Evolutionary conservation across 2,113 vertebrate species (phyloP).

Genomic region (Sinocyclocheilus rhinocerous): DNA sequence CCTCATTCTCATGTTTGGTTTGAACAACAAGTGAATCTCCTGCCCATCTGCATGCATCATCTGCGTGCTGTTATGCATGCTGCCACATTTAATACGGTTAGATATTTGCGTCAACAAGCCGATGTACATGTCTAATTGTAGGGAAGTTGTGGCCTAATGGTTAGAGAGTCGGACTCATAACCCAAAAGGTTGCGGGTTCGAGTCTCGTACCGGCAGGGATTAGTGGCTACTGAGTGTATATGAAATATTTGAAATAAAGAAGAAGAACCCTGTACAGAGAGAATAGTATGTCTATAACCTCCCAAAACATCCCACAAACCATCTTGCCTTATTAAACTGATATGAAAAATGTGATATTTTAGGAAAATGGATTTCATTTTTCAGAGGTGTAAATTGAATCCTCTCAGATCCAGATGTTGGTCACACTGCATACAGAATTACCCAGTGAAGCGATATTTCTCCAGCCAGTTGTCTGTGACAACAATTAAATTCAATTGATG

Average conservation of each 20-base stretch:
- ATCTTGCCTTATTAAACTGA: neutral
- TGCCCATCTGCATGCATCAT: neutral
- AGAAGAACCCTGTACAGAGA: neutral
- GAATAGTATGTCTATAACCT: neutral
- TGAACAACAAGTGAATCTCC: neutral
- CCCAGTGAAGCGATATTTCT: conserved; percentile 11
- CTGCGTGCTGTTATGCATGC: neutral
- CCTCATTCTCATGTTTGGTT: neutral
- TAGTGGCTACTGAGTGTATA: too few relatives aligned
- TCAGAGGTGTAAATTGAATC: conserved; percentile 33
- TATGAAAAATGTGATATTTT: conserved; percentile 8
- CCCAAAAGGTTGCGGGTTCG: too few relatives aligned
- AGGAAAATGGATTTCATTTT: conserved; percentile 35
- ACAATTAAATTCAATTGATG: conserved; percentile 60
- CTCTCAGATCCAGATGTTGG: conserved; percentile 37
- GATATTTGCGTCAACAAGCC: neutral
- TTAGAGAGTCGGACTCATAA: too few relatives aligned
- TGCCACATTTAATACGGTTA: neutral
- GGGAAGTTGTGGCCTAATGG: too few relatives aligned
- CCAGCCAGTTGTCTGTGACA: conserved; percentile 68
- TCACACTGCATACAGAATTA: conserved; percentile 34
- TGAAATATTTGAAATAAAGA: neutral
- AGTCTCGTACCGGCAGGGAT: too few relatives aligned
- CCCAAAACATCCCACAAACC: neutral
- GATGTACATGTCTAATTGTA: neutral